Conservation (phyloP, 2,888 invertebrate species). For the Harpalus rufipes region DNA sequence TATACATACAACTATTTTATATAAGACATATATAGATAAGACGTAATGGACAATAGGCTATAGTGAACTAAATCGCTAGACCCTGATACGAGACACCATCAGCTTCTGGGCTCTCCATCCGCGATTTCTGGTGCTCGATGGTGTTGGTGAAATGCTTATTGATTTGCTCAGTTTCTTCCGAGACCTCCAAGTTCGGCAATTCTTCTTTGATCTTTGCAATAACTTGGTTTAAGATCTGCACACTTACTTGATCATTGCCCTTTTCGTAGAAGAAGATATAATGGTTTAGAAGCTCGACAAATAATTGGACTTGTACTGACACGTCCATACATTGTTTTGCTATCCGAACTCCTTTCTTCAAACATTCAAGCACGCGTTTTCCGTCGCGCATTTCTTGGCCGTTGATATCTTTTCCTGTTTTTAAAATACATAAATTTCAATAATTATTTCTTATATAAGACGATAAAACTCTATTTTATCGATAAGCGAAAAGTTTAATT, state of each 20-base stretch:
- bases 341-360: slow-evolving; percentile 96
- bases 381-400: slow-evolving; percentile 90
- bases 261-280: slow-evolving; percentile 96
- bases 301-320: slow-evolving; percentile 96
- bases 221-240: slow-evolving; percentile 82
- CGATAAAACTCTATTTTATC: too few relatives aligned
- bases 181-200: slow-evolving; percentile 94
- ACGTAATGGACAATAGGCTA: slow-evolving; percentile 54
- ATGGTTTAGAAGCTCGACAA: slow-evolving; percentile 95
- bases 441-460: too few relatives aligned
- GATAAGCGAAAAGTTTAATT: too few relatives aligned
- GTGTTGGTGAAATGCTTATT: slow-evolving; percentile 96
- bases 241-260: slow-evolving; percentile 79
- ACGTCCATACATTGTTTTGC: slow-evolving; percentile 99
- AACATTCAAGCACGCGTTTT: slow-evolving; percentile 93
- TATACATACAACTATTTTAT: slow-evolving; percentile 65
- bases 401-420: slow-evolving; percentile 71
- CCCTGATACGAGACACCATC: slow-evolving; percentile 84
- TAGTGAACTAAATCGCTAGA: slow-evolving; percentile 77
- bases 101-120: slow-evolving; percentile 82
- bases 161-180: slow-evolving; percentile 98
- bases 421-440: not conserved
- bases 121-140: slow-evolving; percentile 87
- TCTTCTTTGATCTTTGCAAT: slow-evolving; percentile 96
- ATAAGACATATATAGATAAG: slow-evolving; percentile 57